Conservation (phyloP, 2,113 vertebrate species). For the Hyaena hyaena region DNA sequence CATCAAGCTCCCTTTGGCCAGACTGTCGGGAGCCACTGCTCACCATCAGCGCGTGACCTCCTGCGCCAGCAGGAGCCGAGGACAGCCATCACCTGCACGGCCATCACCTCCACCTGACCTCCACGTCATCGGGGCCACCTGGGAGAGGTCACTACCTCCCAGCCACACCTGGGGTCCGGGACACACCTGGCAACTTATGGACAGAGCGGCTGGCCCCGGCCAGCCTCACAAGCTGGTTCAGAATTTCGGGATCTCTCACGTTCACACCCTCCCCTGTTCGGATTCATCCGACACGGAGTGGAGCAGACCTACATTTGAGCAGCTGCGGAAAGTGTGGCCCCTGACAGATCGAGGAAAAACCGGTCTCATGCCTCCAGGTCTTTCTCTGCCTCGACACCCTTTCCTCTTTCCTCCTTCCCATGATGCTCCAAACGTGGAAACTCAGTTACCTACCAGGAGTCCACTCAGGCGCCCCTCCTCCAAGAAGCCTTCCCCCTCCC, state of each 20-base stretch:
- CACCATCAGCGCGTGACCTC: rapidly evolving
- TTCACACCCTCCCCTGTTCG: not conserved
- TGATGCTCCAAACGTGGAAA: not conserved
- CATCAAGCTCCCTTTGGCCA: not conserved
- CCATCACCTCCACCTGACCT: not conserved
- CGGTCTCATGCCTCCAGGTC: rapidly evolving
- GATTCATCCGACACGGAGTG: not conserved
- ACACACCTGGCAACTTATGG: not conserved
- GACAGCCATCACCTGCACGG: rapidly evolving
- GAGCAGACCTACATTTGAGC: not conserved
- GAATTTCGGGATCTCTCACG: not conserved
- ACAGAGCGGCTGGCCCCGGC: not conserved
- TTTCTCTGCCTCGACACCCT: not conserved
- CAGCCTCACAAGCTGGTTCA: not conserved
- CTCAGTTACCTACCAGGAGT: not conserved
- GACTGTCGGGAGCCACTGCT: not conserved
- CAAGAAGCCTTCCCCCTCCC: not conserved
- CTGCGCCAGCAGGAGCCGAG: no score
- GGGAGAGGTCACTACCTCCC: not conserved
- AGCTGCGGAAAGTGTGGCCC: not conserved
- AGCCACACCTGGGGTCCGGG: not conserved
- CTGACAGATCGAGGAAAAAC: rapidly evolving
- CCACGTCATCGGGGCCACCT: not conserved
- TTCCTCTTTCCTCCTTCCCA: not conserved
- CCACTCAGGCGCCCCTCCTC: not conserved